Evolutionary conservation across 2,888 invertebrate genomes (phyloP).

Genomic region (Ametastegia equiseti): DNA sequence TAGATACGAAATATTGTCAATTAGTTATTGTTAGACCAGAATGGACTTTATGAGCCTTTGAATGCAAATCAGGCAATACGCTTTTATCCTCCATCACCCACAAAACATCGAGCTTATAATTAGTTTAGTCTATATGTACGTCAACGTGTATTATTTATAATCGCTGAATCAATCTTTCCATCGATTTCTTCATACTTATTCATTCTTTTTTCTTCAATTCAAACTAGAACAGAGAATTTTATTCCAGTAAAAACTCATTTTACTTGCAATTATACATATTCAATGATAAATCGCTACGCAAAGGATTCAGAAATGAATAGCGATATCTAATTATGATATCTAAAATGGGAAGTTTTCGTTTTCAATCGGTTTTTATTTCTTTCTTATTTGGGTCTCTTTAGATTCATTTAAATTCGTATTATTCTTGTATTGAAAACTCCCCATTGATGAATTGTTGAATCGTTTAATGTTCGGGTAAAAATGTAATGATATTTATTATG

Average conservation of each 20-base stretch:
- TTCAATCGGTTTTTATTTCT: not conserved
- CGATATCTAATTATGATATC: not conserved
- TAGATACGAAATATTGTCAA: not conserved
- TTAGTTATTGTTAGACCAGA: constrained; percentile 27
- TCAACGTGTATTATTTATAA: not conserved
- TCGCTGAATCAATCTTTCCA: not conserved
- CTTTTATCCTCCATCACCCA: constrained; percentile 13
- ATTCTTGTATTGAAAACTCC: not conserved
- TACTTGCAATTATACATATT: not conserved
- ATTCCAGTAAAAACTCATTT: not conserved
- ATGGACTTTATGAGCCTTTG: constrained; percentile 68
- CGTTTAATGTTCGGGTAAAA: constrained; percentile 6
- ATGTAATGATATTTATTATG: constrained; percentile 50
- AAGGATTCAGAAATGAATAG: not conserved
- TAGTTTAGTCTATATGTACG: not conserved
- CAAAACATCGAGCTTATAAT: not conserved
- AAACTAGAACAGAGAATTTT: not conserved
- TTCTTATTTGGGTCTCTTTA: not conserved
- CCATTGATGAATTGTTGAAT: constrained; percentile 1
- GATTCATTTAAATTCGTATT: not conserved
- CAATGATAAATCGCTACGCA: not conserved
- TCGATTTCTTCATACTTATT: not conserved
- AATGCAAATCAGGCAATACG: constrained; percentile 64
- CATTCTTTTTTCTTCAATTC: not conserved
- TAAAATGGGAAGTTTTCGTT: constrained; percentile 31